Conservation (phyloP, 2,113 vertebrate genomes). For the Platycercus adscitus region DNA sequence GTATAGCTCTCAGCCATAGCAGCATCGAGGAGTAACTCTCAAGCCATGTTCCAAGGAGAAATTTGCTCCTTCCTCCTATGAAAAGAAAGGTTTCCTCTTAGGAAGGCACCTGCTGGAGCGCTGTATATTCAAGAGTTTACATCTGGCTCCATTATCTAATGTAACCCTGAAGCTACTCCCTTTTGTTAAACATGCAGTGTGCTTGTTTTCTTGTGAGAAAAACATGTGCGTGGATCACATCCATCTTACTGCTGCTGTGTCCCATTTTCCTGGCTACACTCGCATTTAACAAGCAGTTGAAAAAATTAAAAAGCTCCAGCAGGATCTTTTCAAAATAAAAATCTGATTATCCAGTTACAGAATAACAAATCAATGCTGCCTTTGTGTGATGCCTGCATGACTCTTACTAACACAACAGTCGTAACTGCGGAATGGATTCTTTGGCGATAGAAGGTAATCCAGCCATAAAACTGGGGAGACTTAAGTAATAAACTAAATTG, state of each 20-base stretch:
- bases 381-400: background rate
- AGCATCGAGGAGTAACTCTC: background rate
- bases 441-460: background rate
- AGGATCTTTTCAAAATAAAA: conserved; percentile 45
- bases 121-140: background rate
- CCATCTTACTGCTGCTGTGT: background rate
- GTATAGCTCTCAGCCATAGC: background rate
- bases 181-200: background rate
- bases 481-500: background rate
- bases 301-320: background rate
- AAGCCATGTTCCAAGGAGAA: background rate
- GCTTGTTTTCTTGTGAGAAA: conserved; percentile 40
- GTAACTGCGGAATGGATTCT: background rate
- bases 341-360: background rate
- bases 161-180: background rate
- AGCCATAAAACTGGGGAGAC: background rate
- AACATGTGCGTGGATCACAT: background rate
- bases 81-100: background rate
- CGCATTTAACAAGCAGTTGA: background rate
- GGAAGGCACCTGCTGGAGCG: background rate
- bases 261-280: conserved; percentile 21
- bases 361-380: background rate
- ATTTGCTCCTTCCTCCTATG: background rate
- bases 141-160: background rate
- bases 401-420: background rate